phyloP scores from a whole-genome alignment of 2,113 vertebrate species.

The Argyrosomus japonicus region DNA sequence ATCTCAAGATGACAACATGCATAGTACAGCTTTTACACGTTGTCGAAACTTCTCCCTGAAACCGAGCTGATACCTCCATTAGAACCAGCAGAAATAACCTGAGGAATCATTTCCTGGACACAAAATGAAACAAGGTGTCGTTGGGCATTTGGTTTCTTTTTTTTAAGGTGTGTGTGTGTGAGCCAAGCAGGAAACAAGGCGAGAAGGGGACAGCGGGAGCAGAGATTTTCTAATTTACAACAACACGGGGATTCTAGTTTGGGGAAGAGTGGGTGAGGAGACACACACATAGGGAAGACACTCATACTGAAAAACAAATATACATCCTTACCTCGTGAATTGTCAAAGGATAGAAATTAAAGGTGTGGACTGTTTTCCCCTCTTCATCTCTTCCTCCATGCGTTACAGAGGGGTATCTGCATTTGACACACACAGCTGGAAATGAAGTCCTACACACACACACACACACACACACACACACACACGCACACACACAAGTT shows the following conservation, averaged over 20 bases:
- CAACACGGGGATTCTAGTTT: slow-evolving; percentile 29
- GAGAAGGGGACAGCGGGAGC: background rate
- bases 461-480: slow-evolving; percentile 4
- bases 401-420: slow-evolving; percentile 19
- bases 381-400: background rate
- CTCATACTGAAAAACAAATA: slow-evolving; percentile 27
- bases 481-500: slow-evolving; percentile 2
- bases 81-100: background rate
- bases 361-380: slow-evolving; percentile 8
- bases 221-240: slow-evolving; percentile 41
- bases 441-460: slow-evolving; percentile 23
- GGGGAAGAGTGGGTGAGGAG: background rate
- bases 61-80: background rate
- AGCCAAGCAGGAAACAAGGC: slow-evolving; percentile 4
- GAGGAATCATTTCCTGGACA: background rate
- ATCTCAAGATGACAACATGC: background rate
- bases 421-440: slow-evolving; percentile 65
- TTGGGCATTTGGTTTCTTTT: background rate
- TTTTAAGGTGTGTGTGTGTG: background rate
- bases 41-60: background rate
- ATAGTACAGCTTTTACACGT: background rate
- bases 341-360: slow-evolving; percentile 10
- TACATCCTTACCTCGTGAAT: background rate
- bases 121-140: background rate
- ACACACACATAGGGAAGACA: background rate